phyloP scores from a whole-genome alignment of 2,113 vertebrate species.

The Acanthochromis polyacanthus region DNA sequence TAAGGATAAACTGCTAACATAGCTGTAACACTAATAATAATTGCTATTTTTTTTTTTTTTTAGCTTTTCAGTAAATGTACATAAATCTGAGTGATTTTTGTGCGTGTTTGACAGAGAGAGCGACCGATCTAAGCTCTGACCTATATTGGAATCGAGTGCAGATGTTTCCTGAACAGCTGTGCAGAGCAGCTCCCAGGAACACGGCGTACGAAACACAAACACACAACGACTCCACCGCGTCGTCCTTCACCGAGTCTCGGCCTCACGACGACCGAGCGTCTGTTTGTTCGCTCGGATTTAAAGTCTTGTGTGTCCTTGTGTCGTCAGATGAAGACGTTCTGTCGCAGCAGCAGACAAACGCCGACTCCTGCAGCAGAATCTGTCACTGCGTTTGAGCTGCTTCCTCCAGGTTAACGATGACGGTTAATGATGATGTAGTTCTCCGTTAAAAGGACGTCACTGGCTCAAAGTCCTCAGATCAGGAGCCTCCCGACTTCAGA shows the following conservation, averaged over 20 bases:
- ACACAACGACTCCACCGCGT: conserved; percentile 9
- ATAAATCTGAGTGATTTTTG: conserved; percentile 12
- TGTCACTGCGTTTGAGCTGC: neutral
- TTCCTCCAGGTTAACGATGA: neutral
- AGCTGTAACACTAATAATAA: neutral
- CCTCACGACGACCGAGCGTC: neutral
- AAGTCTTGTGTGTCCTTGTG: neutral
- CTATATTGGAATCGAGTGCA: conserved; percentile 58
- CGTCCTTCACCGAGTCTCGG: conserved; percentile 10
- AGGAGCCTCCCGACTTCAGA: neutral
- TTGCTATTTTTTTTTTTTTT: neutral
- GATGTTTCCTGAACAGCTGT: conserved; percentile 69
- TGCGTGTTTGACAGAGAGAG: neutral
- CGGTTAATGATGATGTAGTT: neutral
- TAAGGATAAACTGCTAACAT: neutral
- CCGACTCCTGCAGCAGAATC: neutral
- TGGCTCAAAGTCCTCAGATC: conserved; percentile 14
- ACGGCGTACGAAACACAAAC: conserved; percentile 32
- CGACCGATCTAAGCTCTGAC: conserved; percentile 48
- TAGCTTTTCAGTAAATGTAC: conserved; percentile 9
- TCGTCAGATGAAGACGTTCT: neutral
- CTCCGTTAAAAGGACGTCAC: neutral
- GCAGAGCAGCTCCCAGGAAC: conserved; percentile 30
- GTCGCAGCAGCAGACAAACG: neutral
- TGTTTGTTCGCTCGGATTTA: conserved; percentile 5